Conservation (phyloP, 2,888 invertebrate genomes). For the Parapristionchus giblindavisi region DNA sequence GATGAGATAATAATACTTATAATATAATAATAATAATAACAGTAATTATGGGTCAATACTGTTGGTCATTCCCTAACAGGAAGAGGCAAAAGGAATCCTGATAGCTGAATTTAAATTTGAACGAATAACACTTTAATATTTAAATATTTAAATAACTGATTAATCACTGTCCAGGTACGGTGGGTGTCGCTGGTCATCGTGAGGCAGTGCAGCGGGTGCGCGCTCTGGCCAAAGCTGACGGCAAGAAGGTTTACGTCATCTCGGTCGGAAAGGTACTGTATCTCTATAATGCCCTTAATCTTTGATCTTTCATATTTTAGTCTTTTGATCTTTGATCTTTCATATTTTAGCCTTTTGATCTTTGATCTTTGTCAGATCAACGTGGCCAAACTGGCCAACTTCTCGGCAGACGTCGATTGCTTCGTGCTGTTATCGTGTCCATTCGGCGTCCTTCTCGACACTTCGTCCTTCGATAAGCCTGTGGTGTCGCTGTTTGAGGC, state of each 20-base stretch:
- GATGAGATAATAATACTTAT: no score
- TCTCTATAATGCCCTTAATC: no score
- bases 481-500: constrained; percentile 91
- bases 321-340: no score
- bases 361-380: constrained; percentile 75
- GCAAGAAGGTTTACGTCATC: constrained; percentile 88
- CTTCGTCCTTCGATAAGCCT: constrained; percentile 87
- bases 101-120: background rate
- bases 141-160: background rate
- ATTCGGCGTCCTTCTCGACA: constrained; percentile 81
- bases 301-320: no score
- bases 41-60: background rate
- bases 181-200: constrained; percentile 80
- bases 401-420: constrained; percentile 84
- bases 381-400: constrained; percentile 92
- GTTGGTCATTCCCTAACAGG: background rate
- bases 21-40: background rate
- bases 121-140: background rate
- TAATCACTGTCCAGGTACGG: constrained; percentile 77
- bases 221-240: constrained; percentile 78
- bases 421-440: constrained; percentile 92
- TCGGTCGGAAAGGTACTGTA: constrained; percentile 89
- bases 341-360: no score
- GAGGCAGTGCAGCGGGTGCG: constrained; percentile 65
- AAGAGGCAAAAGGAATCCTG: no score